A percentile compares a stretch with the other conserved stretches of the same genome.
Evolutionary conservation across 2,113 vertebrate species (phyloP).

Genomic region (Saccopteryx bilineata): DNA sequence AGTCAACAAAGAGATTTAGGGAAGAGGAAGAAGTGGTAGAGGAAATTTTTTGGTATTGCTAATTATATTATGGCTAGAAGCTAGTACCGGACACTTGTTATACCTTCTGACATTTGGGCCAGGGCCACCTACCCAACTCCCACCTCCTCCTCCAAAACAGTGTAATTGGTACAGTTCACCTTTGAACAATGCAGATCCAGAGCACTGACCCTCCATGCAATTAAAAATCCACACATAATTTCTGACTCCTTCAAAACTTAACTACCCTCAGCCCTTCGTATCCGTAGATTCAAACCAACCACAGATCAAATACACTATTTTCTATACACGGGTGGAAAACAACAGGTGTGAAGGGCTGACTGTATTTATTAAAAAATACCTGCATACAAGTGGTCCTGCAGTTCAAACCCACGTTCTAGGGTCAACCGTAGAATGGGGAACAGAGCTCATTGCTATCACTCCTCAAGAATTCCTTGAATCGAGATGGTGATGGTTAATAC

Average conservation of each 20-base stretch:
- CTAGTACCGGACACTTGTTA: background rate
- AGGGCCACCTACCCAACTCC: background rate
- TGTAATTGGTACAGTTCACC: background rate
- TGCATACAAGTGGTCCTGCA: background rate
- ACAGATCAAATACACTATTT: background rate
- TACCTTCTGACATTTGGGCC: background rate
- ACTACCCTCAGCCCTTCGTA: background rate
- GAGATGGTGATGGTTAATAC: background rate
- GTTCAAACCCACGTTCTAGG: background rate
- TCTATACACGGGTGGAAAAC: background rate
- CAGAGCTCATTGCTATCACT: too few species aligned
- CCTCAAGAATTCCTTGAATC: background rate
- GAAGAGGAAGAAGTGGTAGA: background rate
- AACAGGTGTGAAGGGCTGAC: background rate
- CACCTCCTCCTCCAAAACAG: fast-evolving
- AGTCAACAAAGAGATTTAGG: background rate
- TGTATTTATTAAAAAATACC: background rate
- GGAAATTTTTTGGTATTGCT: background rate
- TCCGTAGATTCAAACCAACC: background rate
- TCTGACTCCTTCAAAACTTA: background rate
- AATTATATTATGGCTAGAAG: background rate
- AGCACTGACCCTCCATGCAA: background rate
- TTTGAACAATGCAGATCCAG: too few species aligned
- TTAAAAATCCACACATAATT: background rate
- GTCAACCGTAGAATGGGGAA: background rate